Conservation (phyloP, 2,113 vertebrate genomes). For the Laticauda laticaudata region DNA sequence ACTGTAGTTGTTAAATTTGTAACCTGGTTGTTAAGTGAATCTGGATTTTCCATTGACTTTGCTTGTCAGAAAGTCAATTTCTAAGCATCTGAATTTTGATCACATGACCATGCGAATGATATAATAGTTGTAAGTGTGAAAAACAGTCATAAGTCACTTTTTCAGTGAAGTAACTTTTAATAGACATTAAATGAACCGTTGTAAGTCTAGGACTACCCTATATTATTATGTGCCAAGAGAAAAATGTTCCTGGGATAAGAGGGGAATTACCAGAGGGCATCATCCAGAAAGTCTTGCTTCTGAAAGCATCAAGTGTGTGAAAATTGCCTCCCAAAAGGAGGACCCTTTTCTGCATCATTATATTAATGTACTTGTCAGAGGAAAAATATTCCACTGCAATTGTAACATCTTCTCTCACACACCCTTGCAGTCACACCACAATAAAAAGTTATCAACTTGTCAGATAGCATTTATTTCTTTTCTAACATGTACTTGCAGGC, state of each 20-base stretch:
- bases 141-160: not conserved
- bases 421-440: slow-evolving; percentile 10
- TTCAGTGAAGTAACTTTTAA: not conserved
- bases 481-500: slow-evolving; percentile 43
- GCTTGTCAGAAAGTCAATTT: not conserved
- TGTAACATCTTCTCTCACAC: slow-evolving; percentile 29
- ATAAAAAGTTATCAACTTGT: slow-evolving; percentile 44
- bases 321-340: slow-evolving; percentile 30
- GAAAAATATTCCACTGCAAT: slow-evolving; percentile 23
- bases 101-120: not conserved
- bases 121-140: not conserved
- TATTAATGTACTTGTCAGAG: slow-evolving; percentile 21
- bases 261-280: not conserved
- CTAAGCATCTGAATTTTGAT: not conserved
- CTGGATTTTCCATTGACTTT: not conserved
- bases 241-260: slow-evolving; percentile 3
- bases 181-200: not conserved
- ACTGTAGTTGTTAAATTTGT: not conserved
- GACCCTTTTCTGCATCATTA: not conserved
- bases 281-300: not conserved
- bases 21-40: not conserved
- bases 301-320: slow-evolving; percentile 37
- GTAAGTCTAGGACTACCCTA: not conserved
- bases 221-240: not conserved
- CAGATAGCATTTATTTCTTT: slow-evolving; percentile 52